These are phyloP conservation scores for Cyclophora punctaria DNA, from an alignment of 2,888 invertebrate species.

Conservation along the genomic window DNA sequence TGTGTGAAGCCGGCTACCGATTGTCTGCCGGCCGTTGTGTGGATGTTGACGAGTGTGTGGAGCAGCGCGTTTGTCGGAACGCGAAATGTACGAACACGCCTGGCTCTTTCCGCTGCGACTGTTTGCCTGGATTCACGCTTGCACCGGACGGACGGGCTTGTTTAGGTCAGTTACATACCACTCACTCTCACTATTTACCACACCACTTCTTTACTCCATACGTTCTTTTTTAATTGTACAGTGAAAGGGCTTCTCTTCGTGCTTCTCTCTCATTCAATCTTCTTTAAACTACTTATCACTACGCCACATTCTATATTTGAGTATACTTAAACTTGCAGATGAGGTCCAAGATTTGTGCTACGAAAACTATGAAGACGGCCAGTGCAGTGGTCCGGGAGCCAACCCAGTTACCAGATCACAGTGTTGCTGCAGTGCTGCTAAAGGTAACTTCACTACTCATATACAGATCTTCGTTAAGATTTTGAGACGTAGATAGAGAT, in stretches of 20 bases:
- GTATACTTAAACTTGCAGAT: slow-evolving; percentile 65
- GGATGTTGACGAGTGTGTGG: slow-evolving; percentile 77
- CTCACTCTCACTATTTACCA: neutral
- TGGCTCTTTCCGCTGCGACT: slow-evolving; percentile 87
- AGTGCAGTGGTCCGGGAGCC: slow-evolving; percentile 84
- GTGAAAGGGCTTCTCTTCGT: neutral
- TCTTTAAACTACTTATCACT: neutral
- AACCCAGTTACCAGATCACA: slow-evolving; percentile 88
- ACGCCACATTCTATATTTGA: slow-evolving; percentile 1
- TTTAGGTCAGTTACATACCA: slow-evolving; percentile 67
- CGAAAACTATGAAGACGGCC: slow-evolving; percentile 83
- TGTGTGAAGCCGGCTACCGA: slow-evolving; percentile 86
- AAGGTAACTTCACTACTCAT: slow-evolving; percentile 35
- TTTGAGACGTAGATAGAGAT: too few relatives aligned
- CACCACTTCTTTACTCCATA: too few relatives aligned
- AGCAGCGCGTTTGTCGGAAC: slow-evolving; percentile 85
- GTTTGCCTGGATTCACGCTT: slow-evolving; percentile 85
- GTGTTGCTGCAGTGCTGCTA: slow-evolving; percentile 85
- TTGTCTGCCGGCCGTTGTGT: slow-evolving; percentile 68
- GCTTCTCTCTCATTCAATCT: too few relatives aligned
- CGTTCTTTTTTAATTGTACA: too few relatives aligned
- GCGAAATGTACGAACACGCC: slow-evolving; percentile 87
- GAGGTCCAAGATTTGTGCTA: slow-evolving; percentile 89
- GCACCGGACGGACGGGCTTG: slow-evolving; percentile 87
- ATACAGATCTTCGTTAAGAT: too few relatives aligned